phyloP scores from a whole-genome alignment of 2,888 invertebrate genomes.

The Drosophila austrosaltans region DNA sequence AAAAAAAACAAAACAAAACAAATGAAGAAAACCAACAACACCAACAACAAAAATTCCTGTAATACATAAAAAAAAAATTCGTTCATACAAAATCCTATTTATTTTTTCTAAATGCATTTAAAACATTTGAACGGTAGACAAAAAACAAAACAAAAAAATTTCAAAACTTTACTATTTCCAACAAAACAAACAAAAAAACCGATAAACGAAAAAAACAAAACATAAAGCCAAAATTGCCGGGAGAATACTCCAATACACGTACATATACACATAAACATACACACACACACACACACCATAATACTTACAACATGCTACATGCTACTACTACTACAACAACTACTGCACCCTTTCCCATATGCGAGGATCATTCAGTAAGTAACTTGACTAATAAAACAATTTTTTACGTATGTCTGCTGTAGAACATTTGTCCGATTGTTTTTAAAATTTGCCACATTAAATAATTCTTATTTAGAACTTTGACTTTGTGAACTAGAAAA shows the following conservation, averaged over 20 bases:
- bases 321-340: neutral
- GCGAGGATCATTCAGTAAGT: slow-evolving; percentile 10
- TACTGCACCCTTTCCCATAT: neutral
- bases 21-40: slow-evolving; percentile 64
- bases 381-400: neutral
- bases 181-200: slow-evolving; percentile 23
- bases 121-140: slow-evolving; percentile 68
- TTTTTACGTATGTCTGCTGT: neutral
- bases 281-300: slow-evolving; percentile 64
- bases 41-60: slow-evolving; percentile 18
- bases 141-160: slow-evolving; percentile 51
- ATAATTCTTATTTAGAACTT: neutral
- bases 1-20: slow-evolving; percentile 40
- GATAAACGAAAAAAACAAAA: slow-evolving; percentile 26
- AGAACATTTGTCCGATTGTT: neutral
- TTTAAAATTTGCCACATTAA: neutral
- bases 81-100: slow-evolving; percentile 69
- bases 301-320: slow-evolving; percentile 43
- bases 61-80: slow-evolving; percentile 67
- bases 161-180: slow-evolving; percentile 78
- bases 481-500: no score
- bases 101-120: slow-evolving; percentile 79
- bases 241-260: slow-evolving; percentile 54
- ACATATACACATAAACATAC: slow-evolving; percentile 50
- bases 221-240: slow-evolving; percentile 73